These are phyloP conservation scores for Aphelenchoides besseyi DNA, from an alignment of 1,140 invertebrate genomes.

Conservation along the genomic window DNA sequence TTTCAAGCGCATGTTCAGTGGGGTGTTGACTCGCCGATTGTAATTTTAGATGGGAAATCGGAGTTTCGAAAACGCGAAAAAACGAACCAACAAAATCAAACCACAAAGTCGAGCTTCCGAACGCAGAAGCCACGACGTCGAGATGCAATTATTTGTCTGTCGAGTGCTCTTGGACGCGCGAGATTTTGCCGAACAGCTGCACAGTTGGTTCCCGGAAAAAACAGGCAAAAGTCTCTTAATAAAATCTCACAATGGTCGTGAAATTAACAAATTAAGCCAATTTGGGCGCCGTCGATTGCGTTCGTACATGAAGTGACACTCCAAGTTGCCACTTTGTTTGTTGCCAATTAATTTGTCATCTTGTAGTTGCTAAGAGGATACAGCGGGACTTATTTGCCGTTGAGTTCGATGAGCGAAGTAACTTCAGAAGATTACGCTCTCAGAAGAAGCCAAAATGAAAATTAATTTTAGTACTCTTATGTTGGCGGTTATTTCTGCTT, in stretches of 20 bases:
- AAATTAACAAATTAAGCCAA: slow-evolving; percentile 4
- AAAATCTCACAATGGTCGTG: neutral
- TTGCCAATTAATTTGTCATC: too few species aligned
- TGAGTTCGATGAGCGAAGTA: too few species aligned
- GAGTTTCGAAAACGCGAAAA: neutral
- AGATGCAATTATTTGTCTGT: neutral
- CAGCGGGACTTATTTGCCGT: too few species aligned
- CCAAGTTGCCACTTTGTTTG: too few species aligned
- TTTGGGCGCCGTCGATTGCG: neutral
- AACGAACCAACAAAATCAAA: neutral
- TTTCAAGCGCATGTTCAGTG: neutral
- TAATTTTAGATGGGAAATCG: neutral
- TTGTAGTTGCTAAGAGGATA: too few species aligned
- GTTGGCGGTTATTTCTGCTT: too few species aligned
- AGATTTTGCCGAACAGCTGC: neutral
- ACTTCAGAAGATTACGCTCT: too few species aligned
- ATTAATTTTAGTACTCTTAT: too few species aligned
- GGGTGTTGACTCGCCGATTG: neutral
- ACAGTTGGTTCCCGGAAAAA: neutral
- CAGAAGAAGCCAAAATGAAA: too few species aligned
- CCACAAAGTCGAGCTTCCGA: neutral
- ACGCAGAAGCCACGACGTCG: too few species aligned
- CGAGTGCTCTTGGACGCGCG: neutral
- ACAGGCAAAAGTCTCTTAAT: neutral
- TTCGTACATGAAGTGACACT: neutral